Percentiles rank a stretch among this genome's conserved stretches.
These are phyloP conservation scores for Griposia aprilina DNA, from an alignment of 2,888 invertebrate species.

Conservation along the genomic window DNA sequence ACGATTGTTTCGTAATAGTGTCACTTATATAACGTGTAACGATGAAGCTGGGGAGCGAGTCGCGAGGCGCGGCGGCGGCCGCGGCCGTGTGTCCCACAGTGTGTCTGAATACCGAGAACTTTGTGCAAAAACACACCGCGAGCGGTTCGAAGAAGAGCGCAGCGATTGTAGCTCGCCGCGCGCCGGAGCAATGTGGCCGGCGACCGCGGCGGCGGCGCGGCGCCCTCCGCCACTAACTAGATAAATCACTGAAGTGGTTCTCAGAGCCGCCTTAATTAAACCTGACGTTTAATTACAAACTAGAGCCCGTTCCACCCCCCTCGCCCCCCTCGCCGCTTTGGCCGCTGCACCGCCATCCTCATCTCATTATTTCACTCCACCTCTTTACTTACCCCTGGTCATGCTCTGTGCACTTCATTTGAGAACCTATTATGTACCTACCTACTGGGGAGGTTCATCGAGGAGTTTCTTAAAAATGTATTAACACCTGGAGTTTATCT, in stretches of 20 bases:
- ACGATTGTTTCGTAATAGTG: neutral
- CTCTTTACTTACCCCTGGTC: constrained; percentile 46
- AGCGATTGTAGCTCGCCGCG: constrained; percentile 27
- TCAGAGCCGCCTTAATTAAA: constrained; percentile 77
- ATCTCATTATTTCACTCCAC: constrained; percentile 53
- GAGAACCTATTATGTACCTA: constrained; percentile 35
- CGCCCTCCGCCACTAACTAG: constrained; percentile 64
- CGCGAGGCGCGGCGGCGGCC: too few relatives aligned
- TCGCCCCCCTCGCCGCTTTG: constrained; percentile 1
- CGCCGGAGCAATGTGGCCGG: constrained; percentile 20
- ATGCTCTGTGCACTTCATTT: constrained; percentile 70
- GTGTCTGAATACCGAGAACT: constrained; percentile 61
- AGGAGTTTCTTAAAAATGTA: constrained; percentile 23
- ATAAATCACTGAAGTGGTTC: constrained; percentile 74
- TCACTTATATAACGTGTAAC: neutral
- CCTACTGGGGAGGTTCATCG: constrained; percentile 27
- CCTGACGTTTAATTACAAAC: constrained; percentile 79
- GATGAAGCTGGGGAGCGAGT: neutral
- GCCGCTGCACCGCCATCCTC: constrained; percentile 46
- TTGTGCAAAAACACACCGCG: constrained; percentile 33
- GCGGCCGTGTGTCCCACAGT: neutral
- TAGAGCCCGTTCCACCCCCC: constrained; percentile 48
- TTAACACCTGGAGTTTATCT: constrained; percentile 12
- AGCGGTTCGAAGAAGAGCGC: constrained; percentile 32
- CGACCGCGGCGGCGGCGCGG: constrained; percentile 14